Percentiles rank a stretch among this genome's conserved stretches.
Conservation (phyloP, 2,113 vertebrate genomes). For the Nanger granti region DNA sequence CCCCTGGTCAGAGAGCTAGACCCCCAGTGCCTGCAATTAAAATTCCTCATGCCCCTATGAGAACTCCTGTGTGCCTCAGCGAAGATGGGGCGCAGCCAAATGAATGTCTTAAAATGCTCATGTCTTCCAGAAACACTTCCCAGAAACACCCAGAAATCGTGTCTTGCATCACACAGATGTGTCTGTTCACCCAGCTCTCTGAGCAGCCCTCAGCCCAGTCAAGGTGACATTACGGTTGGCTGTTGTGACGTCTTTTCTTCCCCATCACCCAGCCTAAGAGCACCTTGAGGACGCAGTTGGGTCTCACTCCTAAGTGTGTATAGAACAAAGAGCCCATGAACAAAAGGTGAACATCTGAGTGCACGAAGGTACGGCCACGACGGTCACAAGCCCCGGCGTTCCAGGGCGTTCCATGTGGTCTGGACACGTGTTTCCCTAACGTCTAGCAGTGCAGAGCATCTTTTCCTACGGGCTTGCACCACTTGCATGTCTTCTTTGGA, state of each 20-base stretch:
- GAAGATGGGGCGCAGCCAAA: accelerated
- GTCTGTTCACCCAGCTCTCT: background rate
- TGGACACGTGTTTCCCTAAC: background rate
- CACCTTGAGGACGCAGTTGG: background rate
- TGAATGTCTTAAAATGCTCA: background rate
- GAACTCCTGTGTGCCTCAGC: background rate
- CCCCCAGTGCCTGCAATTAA: background rate
- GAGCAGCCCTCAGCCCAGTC: background rate
- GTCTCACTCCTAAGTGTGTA: background rate
- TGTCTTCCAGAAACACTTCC: background rate
- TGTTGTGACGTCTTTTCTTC: background rate
- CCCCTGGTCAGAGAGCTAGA: background rate
- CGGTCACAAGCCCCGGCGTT: accelerated
- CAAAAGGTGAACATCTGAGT: accelerated
- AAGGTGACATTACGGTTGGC: background rate
- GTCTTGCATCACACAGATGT: too few species aligned
- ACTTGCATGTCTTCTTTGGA: accelerated
- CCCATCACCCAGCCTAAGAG: background rate
- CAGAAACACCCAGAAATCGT: background rate
- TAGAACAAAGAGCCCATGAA: background rate
- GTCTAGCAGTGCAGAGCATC: accelerated
- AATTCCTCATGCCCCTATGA: background rate
- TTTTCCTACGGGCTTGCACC: accelerated
- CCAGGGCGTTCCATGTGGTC: accelerated
- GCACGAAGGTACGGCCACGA: accelerated